A percentile compares a stretch with the other conserved stretches of the same genome.
These are phyloP conservation scores for Eumeta japonica DNA, from an alignment of 1,140 invertebrate genomes.

Conservation along the genomic window DNA sequence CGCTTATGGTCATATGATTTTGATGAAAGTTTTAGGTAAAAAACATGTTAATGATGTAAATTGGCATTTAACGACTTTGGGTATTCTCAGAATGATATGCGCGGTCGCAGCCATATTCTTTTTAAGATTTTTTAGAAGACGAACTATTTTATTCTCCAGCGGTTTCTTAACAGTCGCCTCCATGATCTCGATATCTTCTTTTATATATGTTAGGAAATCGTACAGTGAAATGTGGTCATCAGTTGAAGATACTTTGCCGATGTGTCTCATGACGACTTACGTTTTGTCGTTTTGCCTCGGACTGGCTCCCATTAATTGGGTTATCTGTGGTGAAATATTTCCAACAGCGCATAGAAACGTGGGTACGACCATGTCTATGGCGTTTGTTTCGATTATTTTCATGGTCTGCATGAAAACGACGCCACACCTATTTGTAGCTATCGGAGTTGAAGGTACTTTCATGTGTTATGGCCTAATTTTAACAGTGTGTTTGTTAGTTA, in stretches of 20 bases:
- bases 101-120: conserved; percentile 46
- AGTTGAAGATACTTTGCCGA: conserved; percentile 32
- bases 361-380: conserved; percentile 46
- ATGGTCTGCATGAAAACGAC: conserved; percentile 49
- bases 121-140: conserved; percentile 35
- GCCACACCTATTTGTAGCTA: conserved; percentile 40
- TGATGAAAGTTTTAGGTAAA: conserved; percentile 39
- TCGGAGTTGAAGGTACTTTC: conserved; percentile 45
- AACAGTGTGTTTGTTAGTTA: conserved; percentile 31
- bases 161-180: conserved; percentile 41
- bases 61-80: conserved; percentile 47
- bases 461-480: conserved; percentile 39
- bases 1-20: conserved; percentile 42
- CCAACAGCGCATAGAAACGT: conserved; percentile 47
- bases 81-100: conserved; percentile 40
- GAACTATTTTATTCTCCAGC: conserved; percentile 43
- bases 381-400: conserved; percentile 43
- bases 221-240: conserved; percentile 23
- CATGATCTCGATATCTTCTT: conserved; percentile 33
- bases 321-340: conserved; percentile 50
- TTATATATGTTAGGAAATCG: conserved; percentile 40
- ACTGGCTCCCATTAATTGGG: conserved; percentile 45
- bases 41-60: conserved; percentile 30
- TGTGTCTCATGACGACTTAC: conserved; percentile 41
- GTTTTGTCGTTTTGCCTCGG: conserved; percentile 46